phyloP scores from a whole-genome alignment of 2,888 invertebrate genomes.

The Leptura quadrifasciata region DNA sequence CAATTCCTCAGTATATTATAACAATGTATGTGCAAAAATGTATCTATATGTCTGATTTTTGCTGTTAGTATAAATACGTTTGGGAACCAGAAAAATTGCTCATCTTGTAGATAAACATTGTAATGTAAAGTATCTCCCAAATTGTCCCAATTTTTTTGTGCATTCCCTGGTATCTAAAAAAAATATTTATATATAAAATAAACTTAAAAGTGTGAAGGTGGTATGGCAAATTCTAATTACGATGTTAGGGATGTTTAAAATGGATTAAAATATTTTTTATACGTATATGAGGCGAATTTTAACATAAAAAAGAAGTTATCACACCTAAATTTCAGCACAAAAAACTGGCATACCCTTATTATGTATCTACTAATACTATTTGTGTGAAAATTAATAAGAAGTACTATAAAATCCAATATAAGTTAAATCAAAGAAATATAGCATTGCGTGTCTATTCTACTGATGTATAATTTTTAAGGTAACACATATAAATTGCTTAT shows the following conservation, averaged over 20 bases:
- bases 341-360: not conserved
- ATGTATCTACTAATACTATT: not conserved
- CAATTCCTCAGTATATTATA: constrained; percentile 63
- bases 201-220: not conserved
- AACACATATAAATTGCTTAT: constrained; percentile 45
- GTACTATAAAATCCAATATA: constrained; percentile 66
- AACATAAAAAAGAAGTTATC: no score
- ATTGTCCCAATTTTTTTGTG: constrained; percentile 24
- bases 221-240: constrained; percentile 18
- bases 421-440: constrained; percentile 39
- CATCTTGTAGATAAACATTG: constrained; percentile 68
- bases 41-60: constrained; percentile 63
- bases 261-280: not conserved
- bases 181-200: constrained; percentile 18
- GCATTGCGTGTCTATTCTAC: constrained; percentile 46
- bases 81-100: constrained; percentile 72
- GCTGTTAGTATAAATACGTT: constrained; percentile 72
- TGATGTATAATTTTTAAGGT: constrained; percentile 40
- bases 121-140: constrained; percentile 49
- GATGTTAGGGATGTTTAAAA: not conserved
- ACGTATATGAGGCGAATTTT: not conserved
- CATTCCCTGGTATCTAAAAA: constrained; percentile 28
- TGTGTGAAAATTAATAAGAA: constrained; percentile 30
- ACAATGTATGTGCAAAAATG: constrained; percentile 64
- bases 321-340: not conserved